A percentile compares a stretch with the other conserved stretches of the same genome.
Evolutionary conservation across 1,140 invertebrate genomes (phyloP).

Genomic region (Acromyrmex charruanus): DNA sequence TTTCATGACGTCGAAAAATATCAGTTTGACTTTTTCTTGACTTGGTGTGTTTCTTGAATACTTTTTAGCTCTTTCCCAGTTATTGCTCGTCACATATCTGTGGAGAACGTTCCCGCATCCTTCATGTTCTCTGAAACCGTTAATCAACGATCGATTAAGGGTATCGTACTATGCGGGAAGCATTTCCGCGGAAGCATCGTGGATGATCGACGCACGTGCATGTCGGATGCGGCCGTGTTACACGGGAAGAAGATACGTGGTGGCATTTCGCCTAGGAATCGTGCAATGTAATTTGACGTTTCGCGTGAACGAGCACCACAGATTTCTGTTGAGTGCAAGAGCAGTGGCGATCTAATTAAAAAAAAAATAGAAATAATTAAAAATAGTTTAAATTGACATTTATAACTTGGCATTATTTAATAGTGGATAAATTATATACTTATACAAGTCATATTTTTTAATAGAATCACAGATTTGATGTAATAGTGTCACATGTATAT

Average conservation of each 20-base stretch:
- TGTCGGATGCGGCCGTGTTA: not conserved
- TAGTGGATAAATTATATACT: too few species aligned
- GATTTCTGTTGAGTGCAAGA: not conserved
- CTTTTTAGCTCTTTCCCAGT: not conserved
- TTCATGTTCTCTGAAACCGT: not conserved
- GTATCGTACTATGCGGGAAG: not conserved
- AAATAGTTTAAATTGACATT: too few species aligned
- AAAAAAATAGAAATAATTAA: too few species aligned
- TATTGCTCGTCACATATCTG: not conserved
- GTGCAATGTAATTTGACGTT: not conserved
- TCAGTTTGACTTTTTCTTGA: too few species aligned
- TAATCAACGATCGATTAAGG: constrained; percentile 6
- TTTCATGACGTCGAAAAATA: too few species aligned
- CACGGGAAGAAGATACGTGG: not conserved
- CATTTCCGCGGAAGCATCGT: constrained; percentile 8
- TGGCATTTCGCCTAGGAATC: constrained; percentile 30
- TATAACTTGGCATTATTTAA: too few species aligned
- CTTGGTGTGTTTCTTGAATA: too few species aligned
- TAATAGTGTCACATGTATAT: too few species aligned
- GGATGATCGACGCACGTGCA: constrained; percentile 28
- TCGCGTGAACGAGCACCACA: not conserved
- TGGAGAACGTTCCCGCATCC: not conserved
- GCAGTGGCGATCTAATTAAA: too few species aligned
- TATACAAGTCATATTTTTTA: too few species aligned
- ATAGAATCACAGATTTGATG: too few species aligned